Percentiles rank a stretch among this genome's conserved stretches.
phyloP scores from a whole-genome alignment of 2,113 vertebrate species.

The Microtus oregoni region DNA sequence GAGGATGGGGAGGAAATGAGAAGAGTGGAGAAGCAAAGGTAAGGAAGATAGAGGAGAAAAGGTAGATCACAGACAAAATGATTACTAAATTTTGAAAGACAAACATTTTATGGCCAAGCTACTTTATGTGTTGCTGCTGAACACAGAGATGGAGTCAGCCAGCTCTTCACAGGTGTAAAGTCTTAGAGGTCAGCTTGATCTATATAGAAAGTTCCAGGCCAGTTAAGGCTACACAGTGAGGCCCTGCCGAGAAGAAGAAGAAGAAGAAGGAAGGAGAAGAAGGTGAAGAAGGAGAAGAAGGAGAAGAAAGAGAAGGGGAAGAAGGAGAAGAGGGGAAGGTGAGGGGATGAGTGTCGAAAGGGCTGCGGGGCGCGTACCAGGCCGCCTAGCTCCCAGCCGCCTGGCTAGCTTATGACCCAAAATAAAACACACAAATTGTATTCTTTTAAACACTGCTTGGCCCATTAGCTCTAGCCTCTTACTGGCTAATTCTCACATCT shows the following conservation, averaged over 20 bases:
- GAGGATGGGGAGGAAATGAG: background rate
- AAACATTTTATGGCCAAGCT: background rate
- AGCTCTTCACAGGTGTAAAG: background rate
- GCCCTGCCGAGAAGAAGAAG: background rate
- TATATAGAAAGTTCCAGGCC: background rate
- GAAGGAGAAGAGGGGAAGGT: too few relatives aligned
- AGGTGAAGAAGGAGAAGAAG: too few relatives aligned
- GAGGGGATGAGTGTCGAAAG: too few relatives aligned
- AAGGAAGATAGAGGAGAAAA: background rate
- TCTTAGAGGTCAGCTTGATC: background rate
- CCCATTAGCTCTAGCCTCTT: too few relatives aligned
- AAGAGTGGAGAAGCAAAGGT: background rate
- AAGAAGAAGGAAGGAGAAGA: too few relatives aligned
- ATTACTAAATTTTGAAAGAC: background rate
- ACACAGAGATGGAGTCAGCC: background rate
- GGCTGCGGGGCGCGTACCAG: too few relatives aligned
- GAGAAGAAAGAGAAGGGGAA: too few relatives aligned
- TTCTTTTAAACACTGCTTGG: too few relatives aligned
- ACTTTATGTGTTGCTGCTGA: background rate
- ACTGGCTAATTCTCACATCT: too few relatives aligned
- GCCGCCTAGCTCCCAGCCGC: accelerated
- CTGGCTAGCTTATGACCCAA: too few relatives aligned
- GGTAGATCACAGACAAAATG: background rate
- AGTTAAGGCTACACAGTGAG: too few relatives aligned
- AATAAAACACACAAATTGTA: too few relatives aligned